Conservation (phyloP, 2,113 vertebrate genomes). For the Pycnonotus jocosus region DNA sequence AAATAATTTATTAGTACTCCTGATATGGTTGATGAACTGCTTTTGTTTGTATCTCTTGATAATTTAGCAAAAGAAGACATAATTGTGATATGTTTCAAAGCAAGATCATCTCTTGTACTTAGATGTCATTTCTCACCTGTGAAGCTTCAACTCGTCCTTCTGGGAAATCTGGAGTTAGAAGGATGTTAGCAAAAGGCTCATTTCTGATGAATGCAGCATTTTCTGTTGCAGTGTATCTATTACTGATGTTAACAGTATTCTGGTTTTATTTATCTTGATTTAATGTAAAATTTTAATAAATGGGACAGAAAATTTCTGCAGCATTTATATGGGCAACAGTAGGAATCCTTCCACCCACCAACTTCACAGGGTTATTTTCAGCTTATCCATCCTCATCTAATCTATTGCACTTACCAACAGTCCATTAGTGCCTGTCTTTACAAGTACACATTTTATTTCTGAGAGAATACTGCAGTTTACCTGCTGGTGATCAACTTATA, state of each 20-base stretch:
- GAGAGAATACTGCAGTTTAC: background rate
- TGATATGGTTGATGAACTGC: background rate
- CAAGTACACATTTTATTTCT: background rate
- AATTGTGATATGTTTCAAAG: background rate
- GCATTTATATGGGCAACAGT: background rate
- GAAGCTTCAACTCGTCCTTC: background rate
- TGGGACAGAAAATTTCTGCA: background rate
- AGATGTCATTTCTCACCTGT: background rate
- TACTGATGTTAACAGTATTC: background rate
- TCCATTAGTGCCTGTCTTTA: background rate
- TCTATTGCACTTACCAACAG: background rate
- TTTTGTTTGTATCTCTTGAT: background rate
- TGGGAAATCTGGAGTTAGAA: background rate
- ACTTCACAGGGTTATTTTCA: background rate
- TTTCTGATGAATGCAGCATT: background rate
- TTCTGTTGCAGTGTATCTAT: background rate
- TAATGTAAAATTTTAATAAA: background rate
- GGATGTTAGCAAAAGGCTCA: background rate
- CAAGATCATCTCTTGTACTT: background rate
- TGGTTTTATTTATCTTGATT: background rate
- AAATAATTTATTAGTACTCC: background rate
- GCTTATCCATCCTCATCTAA: background rate
- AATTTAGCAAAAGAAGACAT: background rate
- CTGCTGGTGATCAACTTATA: background rate
- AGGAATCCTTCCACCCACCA: background rate